Evolutionary conservation across 2,113 vertebrate genomes (phyloP).

Genomic region (Ochotona curzoniae): DNA sequence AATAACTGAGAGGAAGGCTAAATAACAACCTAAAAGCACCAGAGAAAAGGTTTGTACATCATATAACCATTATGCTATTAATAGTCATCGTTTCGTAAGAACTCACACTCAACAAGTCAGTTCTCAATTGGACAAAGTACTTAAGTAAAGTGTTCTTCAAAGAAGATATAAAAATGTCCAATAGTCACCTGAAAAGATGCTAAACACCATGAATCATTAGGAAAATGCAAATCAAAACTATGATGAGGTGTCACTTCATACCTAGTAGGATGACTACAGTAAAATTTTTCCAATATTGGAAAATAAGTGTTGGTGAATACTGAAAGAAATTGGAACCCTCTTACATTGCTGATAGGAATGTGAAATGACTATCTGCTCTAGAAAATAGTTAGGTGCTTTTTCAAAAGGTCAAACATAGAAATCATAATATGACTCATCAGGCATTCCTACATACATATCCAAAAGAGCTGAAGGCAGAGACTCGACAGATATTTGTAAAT

Average conservation of each 20-base stretch:
- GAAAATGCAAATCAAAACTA: slow-evolving; percentile 15
- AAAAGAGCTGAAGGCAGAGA: slow-evolving; percentile 18
- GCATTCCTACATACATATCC: neutral
- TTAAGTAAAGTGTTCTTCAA: neutral
- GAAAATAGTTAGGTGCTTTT: slow-evolving; percentile 6
- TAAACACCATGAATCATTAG: slow-evolving; percentile 1
- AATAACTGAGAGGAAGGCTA: neutral
- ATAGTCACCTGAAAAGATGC: neutral
- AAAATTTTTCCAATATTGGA: neutral
- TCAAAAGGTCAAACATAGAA: slow-evolving; percentile 31
- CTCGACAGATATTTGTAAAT: neutral
- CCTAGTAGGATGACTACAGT: neutral
- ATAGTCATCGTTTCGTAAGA: neutral
- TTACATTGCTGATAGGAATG: neutral
- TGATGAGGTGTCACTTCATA: neutral
- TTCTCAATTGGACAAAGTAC: neutral
- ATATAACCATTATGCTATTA: neutral
- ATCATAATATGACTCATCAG: neutral
- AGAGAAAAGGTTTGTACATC: slow-evolving; percentile 5
- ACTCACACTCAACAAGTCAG: neutral
- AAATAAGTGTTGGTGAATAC: neutral
- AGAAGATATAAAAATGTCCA: neutral
- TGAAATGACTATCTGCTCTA: neutral
- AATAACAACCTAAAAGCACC: slow-evolving; percentile 14
- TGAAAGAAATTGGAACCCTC: neutral